A percentile compares a stretch with the other conserved stretches of the same genome.
These are phyloP conservation scores for Lasioglossum vierecki DNA, from an alignment of 2,888 invertebrate genomes.

Conservation along the genomic window DNA sequence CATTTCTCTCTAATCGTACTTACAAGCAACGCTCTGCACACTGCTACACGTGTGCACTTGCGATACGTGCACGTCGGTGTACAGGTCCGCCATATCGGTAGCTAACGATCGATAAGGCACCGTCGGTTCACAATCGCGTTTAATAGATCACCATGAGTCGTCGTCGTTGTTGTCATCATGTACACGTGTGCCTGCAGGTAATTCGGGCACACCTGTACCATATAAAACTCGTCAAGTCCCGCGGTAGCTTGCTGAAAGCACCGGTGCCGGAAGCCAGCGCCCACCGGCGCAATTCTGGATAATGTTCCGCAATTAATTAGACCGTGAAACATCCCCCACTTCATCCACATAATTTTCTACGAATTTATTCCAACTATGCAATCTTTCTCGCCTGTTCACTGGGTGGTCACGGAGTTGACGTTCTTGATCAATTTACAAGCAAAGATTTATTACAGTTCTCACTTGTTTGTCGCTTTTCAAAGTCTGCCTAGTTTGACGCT, in stretches of 20 bases:
- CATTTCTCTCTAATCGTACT: constrained; percentile 17
- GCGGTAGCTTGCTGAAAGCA: constrained; percentile 31
- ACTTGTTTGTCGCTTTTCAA: not conserved
- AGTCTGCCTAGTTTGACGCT: not conserved
- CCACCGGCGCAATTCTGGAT: not conserved
- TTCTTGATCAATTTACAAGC: not conserved
- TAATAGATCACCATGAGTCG: constrained; percentile 39
- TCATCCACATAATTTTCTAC: not conserved
- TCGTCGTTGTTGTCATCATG: constrained; percentile 4
- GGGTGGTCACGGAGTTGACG: not conserved
- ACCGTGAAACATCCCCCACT: not conserved
- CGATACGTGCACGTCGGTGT: constrained; percentile 27
- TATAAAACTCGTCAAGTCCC: constrained; percentile 24
- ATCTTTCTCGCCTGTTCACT: not conserved
- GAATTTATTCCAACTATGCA: not conserved
- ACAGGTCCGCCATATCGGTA: constrained; percentile 43
- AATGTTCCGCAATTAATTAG: not conserved
- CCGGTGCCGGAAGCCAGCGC: constrained; percentile 2
- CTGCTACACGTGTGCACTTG: not conserved
- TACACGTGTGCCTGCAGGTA: constrained; percentile 45
- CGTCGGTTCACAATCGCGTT: constrained; percentile 31
- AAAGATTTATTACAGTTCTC: not conserved
- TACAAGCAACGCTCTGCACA: constrained; percentile 14
- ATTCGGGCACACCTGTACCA: constrained; percentile 33
- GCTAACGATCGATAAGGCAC: constrained; percentile 62